These are phyloP conservation scores for Bettongia penicillata DNA, from an alignment of 2,113 vertebrate genomes.

Conservation along the genomic window DNA sequence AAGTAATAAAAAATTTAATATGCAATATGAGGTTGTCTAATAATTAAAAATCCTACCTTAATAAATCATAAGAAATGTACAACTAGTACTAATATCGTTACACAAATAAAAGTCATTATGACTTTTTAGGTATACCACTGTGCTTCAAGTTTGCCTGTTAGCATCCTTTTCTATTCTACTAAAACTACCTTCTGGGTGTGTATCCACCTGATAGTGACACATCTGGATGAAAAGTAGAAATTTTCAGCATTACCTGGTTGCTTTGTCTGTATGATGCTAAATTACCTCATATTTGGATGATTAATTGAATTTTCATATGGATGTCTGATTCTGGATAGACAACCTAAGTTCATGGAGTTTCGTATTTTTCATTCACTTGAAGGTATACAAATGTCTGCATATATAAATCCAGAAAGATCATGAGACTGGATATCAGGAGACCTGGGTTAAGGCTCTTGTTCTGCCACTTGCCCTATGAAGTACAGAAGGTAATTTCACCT, in stretches of 20 bases:
- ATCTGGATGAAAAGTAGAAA: conserved; percentile 53
- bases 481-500: neutral
- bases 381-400: neutral
- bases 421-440: neutral
- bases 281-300: conserved; percentile 11
- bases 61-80: conserved; percentile 4
- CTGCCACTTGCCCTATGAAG: neutral
- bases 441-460: neutral
- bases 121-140: conserved; percentile 41
- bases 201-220: conserved; percentile 23
- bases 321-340: conserved; percentile 16
- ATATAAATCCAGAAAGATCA: neutral
- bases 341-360: neutral
- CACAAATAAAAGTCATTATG: neutral
- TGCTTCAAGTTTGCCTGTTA: conserved; percentile 49
- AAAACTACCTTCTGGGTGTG: conserved; percentile 24
- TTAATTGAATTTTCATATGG: conserved; percentile 34
- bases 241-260: neutral
- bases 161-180: conserved; percentile 8
- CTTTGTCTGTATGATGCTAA: conserved; percentile 30
- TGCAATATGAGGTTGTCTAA: conserved; percentile 80
- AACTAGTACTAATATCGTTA: conserved; percentile 19
- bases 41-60: conserved; percentile 74
- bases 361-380: neutral
- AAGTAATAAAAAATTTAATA: conserved; percentile 89